Conservation (phyloP, 2,888 invertebrate genomes). For the Argyra leucocephala region DNA sequence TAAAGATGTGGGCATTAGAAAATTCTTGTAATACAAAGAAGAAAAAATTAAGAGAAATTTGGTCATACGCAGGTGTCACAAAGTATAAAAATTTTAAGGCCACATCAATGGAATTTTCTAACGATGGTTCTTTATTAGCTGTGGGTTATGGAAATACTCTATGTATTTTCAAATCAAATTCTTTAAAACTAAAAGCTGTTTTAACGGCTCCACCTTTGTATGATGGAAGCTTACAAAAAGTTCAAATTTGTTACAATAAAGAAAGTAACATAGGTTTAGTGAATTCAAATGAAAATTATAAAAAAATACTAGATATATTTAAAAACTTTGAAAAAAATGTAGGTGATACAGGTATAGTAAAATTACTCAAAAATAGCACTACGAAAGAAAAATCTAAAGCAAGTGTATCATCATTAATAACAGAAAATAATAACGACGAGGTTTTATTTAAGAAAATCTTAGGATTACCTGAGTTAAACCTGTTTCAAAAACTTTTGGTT, state of each 20-base stretch:
- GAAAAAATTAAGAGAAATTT: conserved; percentile 49
- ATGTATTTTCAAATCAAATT: conserved; percentile 60
- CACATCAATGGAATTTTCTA: conserved; percentile 54
- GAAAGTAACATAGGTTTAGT: conserved; percentile 11
- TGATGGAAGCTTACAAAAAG: conserved; percentile 37
- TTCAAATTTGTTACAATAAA: conserved; percentile 28
- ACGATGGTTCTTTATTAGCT: conserved; percentile 67
- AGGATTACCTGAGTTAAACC: conserved; percentile 34
- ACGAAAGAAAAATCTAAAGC: conserved; percentile 12
- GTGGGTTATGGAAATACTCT: conserved; percentile 57
- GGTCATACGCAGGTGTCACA: conserved; percentile 57
- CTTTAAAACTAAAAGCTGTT: conserved; percentile 50
- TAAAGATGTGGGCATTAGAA: conserved; percentile 60
- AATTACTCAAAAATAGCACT: background rate
- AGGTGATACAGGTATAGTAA: conserved; percentile 8
- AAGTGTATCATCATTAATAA: conserved; percentile 20
- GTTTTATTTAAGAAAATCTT: conserved; percentile 31
- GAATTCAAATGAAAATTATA: conserved; percentile 29
- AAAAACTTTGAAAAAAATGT: conserved; percentile 25
- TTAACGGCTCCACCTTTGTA: conserved; percentile 38
- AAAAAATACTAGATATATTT: conserved; percentile 31
- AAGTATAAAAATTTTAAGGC: conserved; percentile 53
- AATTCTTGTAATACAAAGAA: conserved; percentile 49
- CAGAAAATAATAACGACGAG: conserved; percentile 22
- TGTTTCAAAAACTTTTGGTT: conserved; percentile 38